phyloP scores from a whole-genome alignment of 2,113 vertebrate genomes.

The Tachysurus fulvidraco region DNA sequence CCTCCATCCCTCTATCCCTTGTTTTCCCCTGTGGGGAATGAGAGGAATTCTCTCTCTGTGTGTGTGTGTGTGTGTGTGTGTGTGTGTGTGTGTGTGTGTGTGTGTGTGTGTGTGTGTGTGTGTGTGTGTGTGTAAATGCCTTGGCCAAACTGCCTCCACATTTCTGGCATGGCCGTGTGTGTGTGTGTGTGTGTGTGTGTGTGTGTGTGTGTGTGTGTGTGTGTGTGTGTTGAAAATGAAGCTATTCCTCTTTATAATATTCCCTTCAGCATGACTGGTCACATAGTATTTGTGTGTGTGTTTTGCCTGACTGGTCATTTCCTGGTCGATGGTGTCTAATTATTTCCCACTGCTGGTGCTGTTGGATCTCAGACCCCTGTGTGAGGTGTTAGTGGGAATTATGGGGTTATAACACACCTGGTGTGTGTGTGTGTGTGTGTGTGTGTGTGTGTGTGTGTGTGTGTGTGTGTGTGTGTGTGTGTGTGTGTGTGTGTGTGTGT shows the following conservation, averaged over 20 bases:
- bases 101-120: neutral
- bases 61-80: neutral
- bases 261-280: constrained; percentile 14
- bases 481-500: constrained; percentile 3
- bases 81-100: neutral
- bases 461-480: constrained; percentile 11
- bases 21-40: neutral
- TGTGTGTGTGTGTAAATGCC: neutral
- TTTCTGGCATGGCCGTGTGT: neutral
- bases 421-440: constrained; percentile 5
- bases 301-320: constrained; percentile 26
- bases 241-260: neutral
- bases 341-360: neutral
- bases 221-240: neutral
- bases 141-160: neutral
- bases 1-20: neutral
- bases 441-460: neutral
- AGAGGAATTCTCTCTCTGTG: constrained; percentile 7
- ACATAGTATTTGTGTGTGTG: neutral
- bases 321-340: constrained; percentile 1
- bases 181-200: neutral
- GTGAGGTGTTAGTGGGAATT: neutral
- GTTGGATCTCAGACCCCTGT: neutral
- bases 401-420: neutral
- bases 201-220: constrained; percentile 3